Percentiles rank a stretch among this genome's conserved stretches.
phyloP scores from a whole-genome alignment of 2,888 invertebrate genomes.

The Hyalella azteca region DNA sequence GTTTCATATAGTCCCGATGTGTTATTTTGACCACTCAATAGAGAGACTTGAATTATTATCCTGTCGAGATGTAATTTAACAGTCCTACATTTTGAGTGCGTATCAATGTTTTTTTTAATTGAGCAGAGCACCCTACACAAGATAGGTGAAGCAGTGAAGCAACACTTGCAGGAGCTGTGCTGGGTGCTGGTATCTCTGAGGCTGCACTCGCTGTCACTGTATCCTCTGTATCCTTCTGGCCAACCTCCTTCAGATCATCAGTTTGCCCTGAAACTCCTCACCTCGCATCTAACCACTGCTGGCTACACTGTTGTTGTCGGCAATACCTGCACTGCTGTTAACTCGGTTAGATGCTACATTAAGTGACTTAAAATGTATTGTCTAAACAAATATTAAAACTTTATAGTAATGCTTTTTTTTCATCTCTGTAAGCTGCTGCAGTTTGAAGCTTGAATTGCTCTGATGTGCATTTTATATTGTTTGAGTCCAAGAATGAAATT shows the following conservation, averaged over 20 bases:
- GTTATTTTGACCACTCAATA: no score
- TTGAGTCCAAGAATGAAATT: no score
- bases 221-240: slow-evolving; percentile 52
- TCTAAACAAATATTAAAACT: no score
- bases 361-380: no score
- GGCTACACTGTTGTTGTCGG: slow-evolving; percentile 54
- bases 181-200: slow-evolving; percentile 51
- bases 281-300: slow-evolving; percentile 53
- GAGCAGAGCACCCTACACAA: background rate
- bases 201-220: slow-evolving; percentile 48
- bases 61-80: no score
- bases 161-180: slow-evolving; percentile 48
- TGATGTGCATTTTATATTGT: no score
- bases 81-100: no score
- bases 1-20: no score
- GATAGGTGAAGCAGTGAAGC: slow-evolving; percentile 8
- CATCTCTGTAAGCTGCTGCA: background rate
- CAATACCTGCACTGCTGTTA: slow-evolving; percentile 54
- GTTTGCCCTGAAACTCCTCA: slow-evolving; percentile 51
- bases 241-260: slow-evolving; percentile 50
- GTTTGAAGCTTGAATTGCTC: background rate
- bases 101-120: no score
- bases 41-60: no score
- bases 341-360: slow-evolving; percentile 40
- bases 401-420: no score